phyloP scores from a whole-genome alignment of 2,113 vertebrate species.

The Meleagris gallopavo region DNA sequence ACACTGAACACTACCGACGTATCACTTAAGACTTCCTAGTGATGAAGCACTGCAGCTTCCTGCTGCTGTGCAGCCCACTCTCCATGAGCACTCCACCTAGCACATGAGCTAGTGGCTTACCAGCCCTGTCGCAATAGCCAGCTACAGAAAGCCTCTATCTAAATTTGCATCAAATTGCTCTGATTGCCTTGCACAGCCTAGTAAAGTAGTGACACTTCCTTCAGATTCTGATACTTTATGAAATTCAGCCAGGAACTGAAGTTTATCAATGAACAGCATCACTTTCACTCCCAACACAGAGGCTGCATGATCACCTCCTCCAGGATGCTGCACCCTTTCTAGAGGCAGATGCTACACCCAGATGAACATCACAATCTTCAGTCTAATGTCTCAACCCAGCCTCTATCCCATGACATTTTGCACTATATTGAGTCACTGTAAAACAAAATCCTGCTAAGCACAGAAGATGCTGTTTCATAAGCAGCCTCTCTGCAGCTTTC shows the following conservation, averaged over 20 bases:
- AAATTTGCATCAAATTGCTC: neutral
- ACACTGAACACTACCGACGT: neutral
- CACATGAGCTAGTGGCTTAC: neutral
- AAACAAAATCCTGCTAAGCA: neutral
- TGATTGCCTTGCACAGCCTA: accelerated
- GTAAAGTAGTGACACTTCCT: neutral
- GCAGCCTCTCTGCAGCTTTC: neutral
- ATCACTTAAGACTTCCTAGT: neutral
- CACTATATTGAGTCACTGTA: neutral
- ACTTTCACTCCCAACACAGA: neutral
- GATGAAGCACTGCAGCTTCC: neutral
- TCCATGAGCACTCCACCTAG: neutral
- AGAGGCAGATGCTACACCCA: neutral
- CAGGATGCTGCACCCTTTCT: neutral
- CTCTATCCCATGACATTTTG: neutral
- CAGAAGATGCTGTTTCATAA: neutral
- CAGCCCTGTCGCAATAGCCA: neutral
- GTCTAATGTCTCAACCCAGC: neutral
- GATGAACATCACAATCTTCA: neutral
- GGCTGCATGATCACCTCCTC: neutral
- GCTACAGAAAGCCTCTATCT: neutral
- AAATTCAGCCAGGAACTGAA: neutral
- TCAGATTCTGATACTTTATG: neutral
- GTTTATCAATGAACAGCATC: neutral
- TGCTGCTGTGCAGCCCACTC: neutral